Evolutionary conservation across 2,888 invertebrate species (phyloP), one percentile per base, ranked within the genome.

Genomic region (Strigamia maritima): DNA sequence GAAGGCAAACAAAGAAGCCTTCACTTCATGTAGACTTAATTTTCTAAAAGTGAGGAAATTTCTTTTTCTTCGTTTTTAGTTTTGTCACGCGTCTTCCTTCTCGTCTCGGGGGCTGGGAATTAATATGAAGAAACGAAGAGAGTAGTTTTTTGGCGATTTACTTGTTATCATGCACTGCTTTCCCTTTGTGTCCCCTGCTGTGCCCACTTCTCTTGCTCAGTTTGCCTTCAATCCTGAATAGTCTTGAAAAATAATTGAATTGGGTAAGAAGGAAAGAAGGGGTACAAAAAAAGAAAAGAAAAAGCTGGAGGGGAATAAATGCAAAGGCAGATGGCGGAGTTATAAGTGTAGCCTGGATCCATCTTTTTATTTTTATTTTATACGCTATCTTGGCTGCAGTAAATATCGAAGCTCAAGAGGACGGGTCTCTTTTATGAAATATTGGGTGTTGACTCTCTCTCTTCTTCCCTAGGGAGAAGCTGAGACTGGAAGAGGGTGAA

Each of bases 201-300:
- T 70, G 70, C 70, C 70, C 70, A 70, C 70, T 70, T 70, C 2
- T 28, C 28, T 70, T 54, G 8, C 22, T 8, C 26, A 28, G 70
- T 70, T 70, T 24, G 26, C 70, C 70, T 70, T 6, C 70, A 70
- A 26, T 70, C 1, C 12, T 70, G 70, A 70, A 70, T 70, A 26
- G n/a, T 70, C 70, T 70, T 70, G 70, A 70, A 70, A 70, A 70
- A 70, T 70, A 70, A 70, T 70, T 70, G 70, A 70, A 70, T 70
- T 70, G 70, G 70, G 26, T 7, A 22, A 10, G 26, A 16, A 22
- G 26, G 26, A 16, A 70, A n/a, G 70, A 70, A 70, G 26, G 28
- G 70, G 4, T n/a, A n/a, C n/a, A n/a, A n/a, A n/a, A n/a, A n/a
- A 8, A 35, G 35, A 35, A 14, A 28, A 28, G 19, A 65, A 65